A percentile compares a stretch with the other conserved stretches of the same genome.
Evolutionary conservation across 2,797 vertebrate genomes (phyloP).

Genomic region (Paratrypauchen microcephalus): DNA sequence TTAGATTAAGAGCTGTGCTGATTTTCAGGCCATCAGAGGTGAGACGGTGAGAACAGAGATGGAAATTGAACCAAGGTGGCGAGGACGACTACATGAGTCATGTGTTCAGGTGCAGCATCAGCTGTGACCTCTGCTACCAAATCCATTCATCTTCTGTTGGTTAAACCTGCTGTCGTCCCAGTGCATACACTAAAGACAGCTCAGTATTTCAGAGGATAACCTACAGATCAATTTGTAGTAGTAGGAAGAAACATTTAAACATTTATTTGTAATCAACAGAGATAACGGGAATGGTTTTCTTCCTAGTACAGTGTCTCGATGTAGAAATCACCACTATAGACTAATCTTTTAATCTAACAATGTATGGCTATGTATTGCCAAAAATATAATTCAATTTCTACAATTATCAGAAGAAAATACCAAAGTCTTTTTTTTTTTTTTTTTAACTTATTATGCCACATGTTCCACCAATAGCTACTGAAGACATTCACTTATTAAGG

Average conservation of each 20-base stretch:
- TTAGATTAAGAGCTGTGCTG: conserved; percentile 9
- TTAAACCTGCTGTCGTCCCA: background rate
- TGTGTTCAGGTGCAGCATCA: conserved; percentile 12
- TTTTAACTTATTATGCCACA: no score
- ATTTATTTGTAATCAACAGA: background rate
- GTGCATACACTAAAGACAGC: background rate
- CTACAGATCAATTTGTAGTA: background rate
- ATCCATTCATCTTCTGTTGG: conserved; percentile 18
- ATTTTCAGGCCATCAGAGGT: conserved; percentile 10
- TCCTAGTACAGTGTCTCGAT: background rate
- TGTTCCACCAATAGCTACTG: no score
- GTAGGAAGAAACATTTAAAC: background rate
- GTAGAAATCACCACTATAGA: background rate
- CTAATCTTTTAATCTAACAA: background rate
- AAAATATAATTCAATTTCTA: no score
- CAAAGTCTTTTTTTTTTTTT: no score
- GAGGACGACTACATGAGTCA: conserved; percentile 16
- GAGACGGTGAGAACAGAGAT: conserved; percentile 17
- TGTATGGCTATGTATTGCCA: no score
- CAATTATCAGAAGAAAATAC: no score
- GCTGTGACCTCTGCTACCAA: conserved; percentile 14
- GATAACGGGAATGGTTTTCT: background rate
- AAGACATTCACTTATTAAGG: no score
- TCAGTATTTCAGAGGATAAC: background rate
- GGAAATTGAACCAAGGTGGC: conserved; percentile 19